Evolutionary conservation across 1,140 invertebrate genomes (phyloP).

Genomic region (Rhynchophorus ferrugineus): DNA sequence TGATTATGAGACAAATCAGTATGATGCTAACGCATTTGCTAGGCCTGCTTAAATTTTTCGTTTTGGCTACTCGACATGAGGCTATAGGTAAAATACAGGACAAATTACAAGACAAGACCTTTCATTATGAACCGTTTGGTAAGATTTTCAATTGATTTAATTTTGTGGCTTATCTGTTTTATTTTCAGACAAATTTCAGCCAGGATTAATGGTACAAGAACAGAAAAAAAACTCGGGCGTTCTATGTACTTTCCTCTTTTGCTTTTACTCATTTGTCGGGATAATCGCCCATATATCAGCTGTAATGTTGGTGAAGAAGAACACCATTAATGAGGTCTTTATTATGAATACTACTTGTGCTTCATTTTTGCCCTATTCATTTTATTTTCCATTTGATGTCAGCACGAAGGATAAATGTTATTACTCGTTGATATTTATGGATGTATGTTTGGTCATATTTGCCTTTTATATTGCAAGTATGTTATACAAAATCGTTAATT

Average conservation of each 20-base stretch:
- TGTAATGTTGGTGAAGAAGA: constrained; percentile 6
- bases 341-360: constrained; percentile 8
- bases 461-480: constrained; percentile 19
- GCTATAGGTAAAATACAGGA: constrained; percentile 13
- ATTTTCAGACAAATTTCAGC: constrained; percentile 18
- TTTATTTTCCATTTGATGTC: constrained; percentile 16
- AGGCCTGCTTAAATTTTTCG: constrained; percentile 18
- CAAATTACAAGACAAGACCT: constrained; percentile 18
- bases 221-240: constrained; percentile 1
- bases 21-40: constrained; percentile 32
- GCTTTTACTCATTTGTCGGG: constrained; percentile 15
- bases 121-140: constrained; percentile 12
- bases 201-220: constrained; percentile 7
- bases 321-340: constrained; percentile 1
- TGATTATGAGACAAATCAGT: constrained; percentile 17
- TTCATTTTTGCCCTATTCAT: constrained; percentile 11
- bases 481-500: neutral
- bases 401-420: constrained; percentile 10
- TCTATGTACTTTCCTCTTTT: constrained; percentile 9
- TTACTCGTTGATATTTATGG: constrained; percentile 16
- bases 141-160: too few species aligned
- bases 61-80: constrained; percentile 10
- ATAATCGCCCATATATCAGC: constrained; percentile 12
- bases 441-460: constrained; percentile 10
- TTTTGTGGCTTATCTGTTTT: too few species aligned